Evolutionary conservation across 1,140 invertebrate species (phyloP).

Genomic region (Tetramorium alpestre): DNA sequence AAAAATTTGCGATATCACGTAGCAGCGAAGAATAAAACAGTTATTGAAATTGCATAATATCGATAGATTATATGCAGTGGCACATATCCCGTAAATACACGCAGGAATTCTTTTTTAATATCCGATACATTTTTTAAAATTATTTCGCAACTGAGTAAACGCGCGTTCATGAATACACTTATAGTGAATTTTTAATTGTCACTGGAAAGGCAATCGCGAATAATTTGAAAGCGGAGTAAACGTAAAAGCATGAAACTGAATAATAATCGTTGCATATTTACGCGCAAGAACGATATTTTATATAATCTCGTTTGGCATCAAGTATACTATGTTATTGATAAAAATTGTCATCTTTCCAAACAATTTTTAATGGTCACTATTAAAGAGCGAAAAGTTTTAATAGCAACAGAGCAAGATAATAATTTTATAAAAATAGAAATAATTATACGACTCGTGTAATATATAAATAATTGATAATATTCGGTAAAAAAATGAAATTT

Average conservation of each 20-base stretch:
- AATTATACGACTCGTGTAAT: neutral
- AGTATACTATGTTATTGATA: neutral
- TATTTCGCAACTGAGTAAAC: slow-evolving; percentile 41
- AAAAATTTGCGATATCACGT: slow-evolving; percentile 55
- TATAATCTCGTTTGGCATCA: slow-evolving; percentile 22
- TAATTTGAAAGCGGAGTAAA: slow-evolving; percentile 39
- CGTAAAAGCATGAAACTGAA: slow-evolving; percentile 39
- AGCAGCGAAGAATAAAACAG: slow-evolving; percentile 29
- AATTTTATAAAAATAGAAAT: neutral
- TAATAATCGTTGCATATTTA: slow-evolving; percentile 19
- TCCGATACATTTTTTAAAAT: slow-evolving; percentile 24
- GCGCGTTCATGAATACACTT: slow-evolving; percentile 34
- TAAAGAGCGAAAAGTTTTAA: neutral
- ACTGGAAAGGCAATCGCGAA: slow-evolving; percentile 23
- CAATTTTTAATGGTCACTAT: neutral
- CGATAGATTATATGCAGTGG: slow-evolving; percentile 37
- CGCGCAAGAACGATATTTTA: slow-evolving; percentile 45
- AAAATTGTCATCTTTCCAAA: neutral
- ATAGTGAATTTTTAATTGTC: slow-evolving; percentile 41
- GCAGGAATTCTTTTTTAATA: slow-evolving; percentile 18
- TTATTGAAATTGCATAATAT: slow-evolving; percentile 56
- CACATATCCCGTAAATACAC: neutral
- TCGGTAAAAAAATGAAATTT: slow-evolving; percentile 20
- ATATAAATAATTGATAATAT: neutral
- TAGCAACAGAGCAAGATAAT: neutral